phyloP scores from a whole-genome alignment of 2,888 invertebrate genomes.

The Tetramorium bicarinatum region DNA sequence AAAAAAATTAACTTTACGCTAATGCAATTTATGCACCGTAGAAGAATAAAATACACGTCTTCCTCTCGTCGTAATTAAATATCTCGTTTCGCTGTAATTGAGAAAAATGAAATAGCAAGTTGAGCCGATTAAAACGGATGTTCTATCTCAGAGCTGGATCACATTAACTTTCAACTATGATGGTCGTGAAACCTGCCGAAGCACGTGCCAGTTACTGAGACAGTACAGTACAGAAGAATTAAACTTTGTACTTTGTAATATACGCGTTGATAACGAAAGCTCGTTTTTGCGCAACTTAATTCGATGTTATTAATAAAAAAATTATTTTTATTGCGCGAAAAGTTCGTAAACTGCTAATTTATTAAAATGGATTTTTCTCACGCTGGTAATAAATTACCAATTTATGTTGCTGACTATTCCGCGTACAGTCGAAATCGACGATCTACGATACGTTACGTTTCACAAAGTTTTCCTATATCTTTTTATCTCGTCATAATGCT shows the following conservation, averaged over 20 bases:
- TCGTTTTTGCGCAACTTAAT: background rate
- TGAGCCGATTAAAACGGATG: constrained; percentile 53
- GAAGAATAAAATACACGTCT: constrained; percentile 22
- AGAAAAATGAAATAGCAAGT: constrained; percentile 38
- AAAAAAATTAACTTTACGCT: constrained; percentile 16
- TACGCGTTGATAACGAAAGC: background rate
- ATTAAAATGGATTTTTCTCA: too few species aligned
- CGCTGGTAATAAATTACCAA: too few species aligned
- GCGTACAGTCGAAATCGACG: background rate
- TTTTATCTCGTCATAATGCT: background rate
- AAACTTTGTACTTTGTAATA: background rate
- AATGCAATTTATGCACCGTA: background rate
- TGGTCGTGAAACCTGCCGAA: constrained; percentile 7
- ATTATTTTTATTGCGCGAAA: constrained; percentile 21
- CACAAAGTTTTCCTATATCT: background rate
- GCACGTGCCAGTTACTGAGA: constrained; percentile 23
- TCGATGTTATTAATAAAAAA: constrained; percentile 12
- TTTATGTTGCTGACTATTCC: constrained; percentile 9
- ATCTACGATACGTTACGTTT: background rate
- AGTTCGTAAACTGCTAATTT: constrained; percentile 17
- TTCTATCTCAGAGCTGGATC: constrained; percentile 23
- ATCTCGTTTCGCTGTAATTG: constrained; percentile 37
- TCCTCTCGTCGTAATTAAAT: constrained; percentile 42
- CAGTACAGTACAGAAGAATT: constrained; percentile 3
- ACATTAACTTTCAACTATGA: constrained; percentile 42